These are phyloP conservation scores for Stigmatopora nigra DNA, from an alignment of 2,113 vertebrate genomes.

Conservation along the genomic window DNA sequence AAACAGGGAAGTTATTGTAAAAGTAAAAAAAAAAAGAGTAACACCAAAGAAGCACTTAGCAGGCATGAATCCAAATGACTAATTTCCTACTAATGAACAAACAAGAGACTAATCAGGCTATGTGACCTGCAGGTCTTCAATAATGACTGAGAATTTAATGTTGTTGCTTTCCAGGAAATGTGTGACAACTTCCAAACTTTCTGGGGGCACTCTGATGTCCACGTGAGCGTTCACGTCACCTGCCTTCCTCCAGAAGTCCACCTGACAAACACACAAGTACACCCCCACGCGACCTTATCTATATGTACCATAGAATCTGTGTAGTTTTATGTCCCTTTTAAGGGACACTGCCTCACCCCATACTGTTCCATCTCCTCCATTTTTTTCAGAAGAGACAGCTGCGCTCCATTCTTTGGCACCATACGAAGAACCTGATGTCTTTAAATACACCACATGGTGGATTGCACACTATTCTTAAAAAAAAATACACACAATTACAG, in stretches of 20 bases:
- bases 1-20: no score
- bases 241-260: slow-evolving; percentile 81
- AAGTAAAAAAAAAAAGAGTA: no score
- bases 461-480: no score
- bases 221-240: slow-evolving; percentile 51
- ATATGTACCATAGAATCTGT: background rate
- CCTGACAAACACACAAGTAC: slow-evolving; percentile 50
- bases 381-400: slow-evolving; percentile 67
- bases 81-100: slow-evolving; percentile 36
- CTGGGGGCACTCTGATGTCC: slow-evolving; percentile 76
- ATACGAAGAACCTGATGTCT: slow-evolving; percentile 87
- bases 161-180: slow-evolving; percentile 65
- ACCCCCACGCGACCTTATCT: background rate
- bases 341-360: slow-evolving; percentile 61
- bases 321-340: no score
- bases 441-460: slow-evolving; percentile 9
- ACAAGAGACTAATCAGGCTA: background rate
- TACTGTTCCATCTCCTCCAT: slow-evolving; percentile 63
- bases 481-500: no score
- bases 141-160: slow-evolving; percentile 76
- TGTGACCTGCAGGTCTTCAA: slow-evolving; percentile 83
- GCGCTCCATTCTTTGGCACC: slow-evolving; percentile 55
- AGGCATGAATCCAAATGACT: no score
- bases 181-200: slow-evolving; percentile 68
- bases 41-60: no score